Evolutionary conservation across 1,140 invertebrate species (phyloP), one percentile per base, ranked within the genome.

Genomic region (Dinoponera quadriceps): DNA sequence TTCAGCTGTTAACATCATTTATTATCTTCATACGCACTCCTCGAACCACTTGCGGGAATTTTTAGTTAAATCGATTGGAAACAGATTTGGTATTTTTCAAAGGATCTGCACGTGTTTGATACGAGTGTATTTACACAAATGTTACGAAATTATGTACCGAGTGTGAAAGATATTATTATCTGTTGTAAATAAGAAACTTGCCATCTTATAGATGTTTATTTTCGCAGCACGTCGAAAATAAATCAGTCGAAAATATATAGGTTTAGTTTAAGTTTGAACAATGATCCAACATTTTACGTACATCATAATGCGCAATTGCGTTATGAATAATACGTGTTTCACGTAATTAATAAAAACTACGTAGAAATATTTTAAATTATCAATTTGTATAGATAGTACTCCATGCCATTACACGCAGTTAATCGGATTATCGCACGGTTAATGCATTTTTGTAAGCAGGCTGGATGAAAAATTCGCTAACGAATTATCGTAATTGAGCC

Each of bases 381-480:
- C 7, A 55, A 20, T 14, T 4, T 20, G 13, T 18, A 57, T n/a
- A 71, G 0, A 72, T 57, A 18, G 55, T 72, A 29, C 16, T 72
- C 11, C 5, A 20, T 22, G 27, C 27, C 13, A 18, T 29, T 51
- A 27, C 5, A 14, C n/a, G 22, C 22, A 22, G 0, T 44, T 38
- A 57, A 22, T 72, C 29, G 29, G 29, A 16, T 3, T 57, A 72
- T 4, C 33, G 18, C 9, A 9, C 11, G 38, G 11, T 62, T 62
- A 44, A 49, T 62, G 1, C 7, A 54, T 59, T 74, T 74, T 74
- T 25, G 57, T 3, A 62, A 74, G 38, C 57, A n/a, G 7, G 20
- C 3, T 18, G 14, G 5, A n/a, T 9, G 2, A 62, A 60, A 74
- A 74, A 74, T 62, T 74, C 3, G 72, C 72, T 74, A 38, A 62